Evolutionary conservation across 2,797 vertebrate genomes (phyloP), one percentile per base, ranked within the genome.

Genomic region (Nyctibius grandis): DNA sequence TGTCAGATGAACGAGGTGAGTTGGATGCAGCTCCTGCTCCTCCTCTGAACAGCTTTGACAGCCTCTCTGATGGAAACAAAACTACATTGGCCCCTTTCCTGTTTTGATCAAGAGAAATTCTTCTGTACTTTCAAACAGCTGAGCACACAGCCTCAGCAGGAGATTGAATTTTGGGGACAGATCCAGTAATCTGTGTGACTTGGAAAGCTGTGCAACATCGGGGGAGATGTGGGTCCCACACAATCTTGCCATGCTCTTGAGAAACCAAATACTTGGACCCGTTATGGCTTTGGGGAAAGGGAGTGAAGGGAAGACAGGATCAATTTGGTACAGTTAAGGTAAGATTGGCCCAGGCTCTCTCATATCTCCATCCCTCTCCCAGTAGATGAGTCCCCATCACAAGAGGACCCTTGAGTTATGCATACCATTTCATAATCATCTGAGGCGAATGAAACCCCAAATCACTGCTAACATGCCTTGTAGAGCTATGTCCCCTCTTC

Each of bases 351-450:
- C 31, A 48, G 36, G 10, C 4, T 54, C 12, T 50, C 23, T 73
- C 18, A 5, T 33, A 9, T 74, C 64, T 90, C 69, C 40, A 48
- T 51, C 29, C 44, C 31, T 9, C 47, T 88, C 64, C 65, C 26
- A 34, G 1, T 2, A 64, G 34, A n/a, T 45, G 23, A 22, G 31
- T 76, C 17, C 10, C 82, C 31, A 53, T 57, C 45, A 60, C 2
- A 45, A 74, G 53, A 72, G 33, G 40, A 47, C 33, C 34, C 40
- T 77, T 36, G 42, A 3, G 0, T 65, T 56, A 8, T 16, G 40
- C 9, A 9, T 2, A 5, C 5, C 5, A 13, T 76, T 82, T 91
- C 0, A 0, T 40, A 61, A 25, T 31, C 1, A 1, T 31, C 40
- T 4, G 6, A 83, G 33, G 68, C 0, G 2, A 85, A 67, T 9